phyloP scores from a whole-genome alignment of 2,113 vertebrate genomes.

The Corythaixoides concolor region DNA sequence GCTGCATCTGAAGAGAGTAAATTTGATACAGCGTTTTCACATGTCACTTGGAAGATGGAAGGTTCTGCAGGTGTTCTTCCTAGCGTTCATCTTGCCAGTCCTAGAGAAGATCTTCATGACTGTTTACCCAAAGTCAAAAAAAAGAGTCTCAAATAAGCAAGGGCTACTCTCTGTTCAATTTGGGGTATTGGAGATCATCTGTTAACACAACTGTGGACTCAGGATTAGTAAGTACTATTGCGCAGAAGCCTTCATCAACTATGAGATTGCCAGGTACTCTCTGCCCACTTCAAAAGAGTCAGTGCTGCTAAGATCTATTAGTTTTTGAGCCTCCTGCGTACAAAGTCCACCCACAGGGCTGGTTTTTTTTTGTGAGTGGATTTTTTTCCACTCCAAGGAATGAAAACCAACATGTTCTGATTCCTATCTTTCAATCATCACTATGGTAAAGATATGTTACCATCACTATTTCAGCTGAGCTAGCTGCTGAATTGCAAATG shows the following conservation, averaged over 20 bases:
- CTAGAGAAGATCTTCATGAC: background rate
- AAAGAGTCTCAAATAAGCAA: background rate
- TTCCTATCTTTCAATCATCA: background rate
- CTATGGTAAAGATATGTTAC: background rate
- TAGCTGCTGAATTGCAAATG: slow-evolving; percentile 37
- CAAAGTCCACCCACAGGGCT: background rate
- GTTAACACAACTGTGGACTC: background rate
- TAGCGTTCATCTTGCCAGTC: background rate
- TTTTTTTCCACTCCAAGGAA: background rate
- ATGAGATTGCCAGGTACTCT: background rate
- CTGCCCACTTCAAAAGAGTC: background rate
- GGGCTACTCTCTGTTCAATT: background rate
- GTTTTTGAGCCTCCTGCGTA: background rate
- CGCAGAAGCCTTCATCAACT: background rate
- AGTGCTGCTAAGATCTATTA: background rate
- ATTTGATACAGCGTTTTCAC: background rate
- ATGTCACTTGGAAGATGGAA: background rate
- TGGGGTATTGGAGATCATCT: background rate
- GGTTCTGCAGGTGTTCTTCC: background rate
- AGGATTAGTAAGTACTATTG: background rate
- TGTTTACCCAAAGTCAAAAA: background rate
- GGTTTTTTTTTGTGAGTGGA: background rate
- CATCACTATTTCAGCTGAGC: background rate
- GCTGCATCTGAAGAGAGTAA: background rate
- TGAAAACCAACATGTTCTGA: slow-evolving; percentile 1